Conservation (phyloP, 2,113 vertebrate species). For the Catharus fuscescens region DNA sequence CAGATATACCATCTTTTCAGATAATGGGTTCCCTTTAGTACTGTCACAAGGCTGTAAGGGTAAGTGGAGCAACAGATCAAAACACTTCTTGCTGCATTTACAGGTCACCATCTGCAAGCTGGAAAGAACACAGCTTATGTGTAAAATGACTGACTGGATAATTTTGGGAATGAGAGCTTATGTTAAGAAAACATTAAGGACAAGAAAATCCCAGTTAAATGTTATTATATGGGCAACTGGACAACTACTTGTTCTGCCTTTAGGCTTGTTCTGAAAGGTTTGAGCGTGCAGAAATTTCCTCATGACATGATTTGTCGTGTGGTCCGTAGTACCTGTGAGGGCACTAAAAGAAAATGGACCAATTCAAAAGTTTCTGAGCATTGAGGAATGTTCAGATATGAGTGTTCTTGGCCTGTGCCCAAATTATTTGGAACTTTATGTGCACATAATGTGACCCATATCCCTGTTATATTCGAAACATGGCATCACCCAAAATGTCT, state of each 20-base stretch:
- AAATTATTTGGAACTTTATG: not conserved
- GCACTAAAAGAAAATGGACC: not conserved
- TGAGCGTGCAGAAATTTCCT: not conserved
- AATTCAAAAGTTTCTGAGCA: not conserved
- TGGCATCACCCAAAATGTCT: not conserved
- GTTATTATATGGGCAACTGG: not conserved
- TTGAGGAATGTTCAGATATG: not conserved
- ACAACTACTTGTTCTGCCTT: not conserved
- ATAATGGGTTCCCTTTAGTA: not conserved
- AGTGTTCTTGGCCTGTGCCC: not conserved
- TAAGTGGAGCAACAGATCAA: conserved; percentile 1
- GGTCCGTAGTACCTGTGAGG: not conserved
- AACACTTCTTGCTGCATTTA: not conserved
- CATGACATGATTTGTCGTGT: not conserved
- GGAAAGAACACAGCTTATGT: not conserved
- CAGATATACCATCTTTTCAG: not conserved
- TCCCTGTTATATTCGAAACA: not conserved
- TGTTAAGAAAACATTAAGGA: not conserved
- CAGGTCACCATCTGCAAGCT: not conserved
- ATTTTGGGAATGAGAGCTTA: not conserved
- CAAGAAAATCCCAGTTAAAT: not conserved
- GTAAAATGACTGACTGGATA: not conserved
- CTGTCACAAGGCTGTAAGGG: not conserved
- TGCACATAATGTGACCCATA: not conserved
- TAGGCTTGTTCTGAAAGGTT: not conserved